Conservation (phyloP, 2,797 vertebrate genomes). For the Borostomias antarcticus region DNA sequence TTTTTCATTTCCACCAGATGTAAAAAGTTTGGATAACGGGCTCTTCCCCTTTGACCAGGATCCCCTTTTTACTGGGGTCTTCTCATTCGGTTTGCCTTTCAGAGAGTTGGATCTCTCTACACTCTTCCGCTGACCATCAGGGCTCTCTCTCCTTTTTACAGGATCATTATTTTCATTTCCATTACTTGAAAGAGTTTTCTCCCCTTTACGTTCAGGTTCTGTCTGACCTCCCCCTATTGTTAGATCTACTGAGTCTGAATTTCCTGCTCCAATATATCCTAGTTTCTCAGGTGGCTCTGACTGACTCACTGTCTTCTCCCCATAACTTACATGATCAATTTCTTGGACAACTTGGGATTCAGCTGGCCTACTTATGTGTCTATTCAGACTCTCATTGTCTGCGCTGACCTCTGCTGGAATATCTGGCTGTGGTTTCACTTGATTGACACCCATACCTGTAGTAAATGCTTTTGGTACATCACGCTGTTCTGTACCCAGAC, state of each 20-base stretch:
- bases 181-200: conserved; percentile 14
- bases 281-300: conserved; percentile 24
- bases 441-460: conserved; percentile 12
- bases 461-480: background rate
- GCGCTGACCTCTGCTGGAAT: background rate
- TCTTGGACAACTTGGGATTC: conserved; percentile 29
- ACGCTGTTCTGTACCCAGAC: background rate
- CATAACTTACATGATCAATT: conserved; percentile 21
- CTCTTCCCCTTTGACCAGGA: conserved; percentile 77
- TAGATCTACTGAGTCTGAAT: conserved; percentile 27
- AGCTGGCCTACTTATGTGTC: conserved; percentile 1
- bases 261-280: conserved; percentile 8
- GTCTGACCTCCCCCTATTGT: background rate
- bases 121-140: conserved; percentile 34
- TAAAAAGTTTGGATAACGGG: conserved; percentile 75
- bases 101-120: conserved; percentile 46
- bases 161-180: conserved; percentile 28
- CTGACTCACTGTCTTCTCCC: conserved; percentile 18
- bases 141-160: conserved; percentile 20
- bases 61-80: conserved; percentile 59
- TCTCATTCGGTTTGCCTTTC: conserved; percentile 54
- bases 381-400: conserved; percentile 16
- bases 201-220: conserved; percentile 7
- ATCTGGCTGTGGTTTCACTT: conserved; percentile 23
- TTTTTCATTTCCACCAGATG: conserved; percentile 62